These are phyloP conservation scores for Clarias laeviceps DNA, from an alignment of 2,797 vertebrate genomes.

Conservation along the genomic window DNA sequence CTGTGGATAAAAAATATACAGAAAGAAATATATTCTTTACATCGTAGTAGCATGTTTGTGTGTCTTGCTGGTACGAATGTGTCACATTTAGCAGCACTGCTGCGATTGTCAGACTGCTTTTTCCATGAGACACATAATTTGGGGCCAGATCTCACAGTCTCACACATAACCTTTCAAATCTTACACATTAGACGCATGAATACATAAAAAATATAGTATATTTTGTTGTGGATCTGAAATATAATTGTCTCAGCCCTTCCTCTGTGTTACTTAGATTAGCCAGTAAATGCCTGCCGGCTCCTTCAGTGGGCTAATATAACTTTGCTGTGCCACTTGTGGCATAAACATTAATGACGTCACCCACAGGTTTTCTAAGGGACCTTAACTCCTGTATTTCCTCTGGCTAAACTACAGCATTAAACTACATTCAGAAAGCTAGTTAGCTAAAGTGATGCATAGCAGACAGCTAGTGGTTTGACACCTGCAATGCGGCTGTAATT, in stretches of 20 bases:
- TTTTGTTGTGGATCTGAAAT: neutral
- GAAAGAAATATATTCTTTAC: neutral
- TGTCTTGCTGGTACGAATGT: neutral
- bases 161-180: neutral
- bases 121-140: neutral
- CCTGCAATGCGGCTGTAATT: too few species aligned
- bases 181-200: neutral
- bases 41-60: neutral
- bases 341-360: too few species aligned
- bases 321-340: neutral
- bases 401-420: too few species aligned
- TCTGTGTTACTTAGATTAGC: neutral
- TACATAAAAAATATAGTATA: neutral
- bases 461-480: too few species aligned
- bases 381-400: too few species aligned
- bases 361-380: too few species aligned
- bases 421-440: too few species aligned
- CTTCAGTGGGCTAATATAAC: neutral
- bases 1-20: neutral
- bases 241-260: neutral
- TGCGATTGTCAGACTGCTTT: neutral
- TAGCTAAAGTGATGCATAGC: too few species aligned
- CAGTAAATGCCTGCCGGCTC: neutral
- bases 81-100: neutral
- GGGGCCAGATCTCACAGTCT: neutral